A percentile compares a stretch with the other conserved stretches of the same genome.
phyloP scores from a whole-genome alignment of 1,140 invertebrate species.

The Cheumatopsyche charites region DNA sequence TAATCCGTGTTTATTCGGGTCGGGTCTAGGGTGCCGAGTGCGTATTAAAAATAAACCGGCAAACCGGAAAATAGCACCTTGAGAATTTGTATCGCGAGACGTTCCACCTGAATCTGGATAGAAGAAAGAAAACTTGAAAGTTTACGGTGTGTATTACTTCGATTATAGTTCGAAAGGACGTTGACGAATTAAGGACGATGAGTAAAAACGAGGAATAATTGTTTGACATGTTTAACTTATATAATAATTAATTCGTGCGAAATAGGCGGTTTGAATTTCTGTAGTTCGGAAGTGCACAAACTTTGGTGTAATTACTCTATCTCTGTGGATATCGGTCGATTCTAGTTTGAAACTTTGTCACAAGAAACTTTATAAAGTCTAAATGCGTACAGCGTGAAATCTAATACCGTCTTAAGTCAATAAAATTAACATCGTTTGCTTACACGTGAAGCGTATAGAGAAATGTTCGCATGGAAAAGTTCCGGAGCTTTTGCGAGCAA shows the following conservation, averaged over 20 bases:
- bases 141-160: no score
- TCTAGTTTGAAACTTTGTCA: slow-evolving; percentile 12
- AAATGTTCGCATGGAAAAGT: no score
- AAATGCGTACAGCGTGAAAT: slow-evolving; percentile 11
- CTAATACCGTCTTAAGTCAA: neutral
- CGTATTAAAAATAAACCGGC: slow-evolving; percentile 22
- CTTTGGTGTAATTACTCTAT: slow-evolving; percentile 10
- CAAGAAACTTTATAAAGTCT: neutral
- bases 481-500: no score
- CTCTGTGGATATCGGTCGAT: slow-evolving; percentile 16
- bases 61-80: slow-evolving; percentile 20
- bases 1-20: slow-evolving; percentile 44
- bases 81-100: neutral
- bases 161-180: no score
- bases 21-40: slow-evolving; percentile 6
- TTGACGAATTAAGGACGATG: no score
- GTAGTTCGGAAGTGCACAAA: slow-evolving; percentile 12
- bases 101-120: no score
- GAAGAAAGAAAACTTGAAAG: no score
- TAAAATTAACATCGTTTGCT: no score
- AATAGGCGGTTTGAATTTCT: slow-evolving; percentile 7
- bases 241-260: neutral
- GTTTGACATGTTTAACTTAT: no score
- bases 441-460: no score
- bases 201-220: no score